A percentile compares a stretch with the other conserved stretches of the same genome.
Evolutionary conservation across 2,888 invertebrate species (phyloP).

Genomic region (Leistus spinibarbis): DNA sequence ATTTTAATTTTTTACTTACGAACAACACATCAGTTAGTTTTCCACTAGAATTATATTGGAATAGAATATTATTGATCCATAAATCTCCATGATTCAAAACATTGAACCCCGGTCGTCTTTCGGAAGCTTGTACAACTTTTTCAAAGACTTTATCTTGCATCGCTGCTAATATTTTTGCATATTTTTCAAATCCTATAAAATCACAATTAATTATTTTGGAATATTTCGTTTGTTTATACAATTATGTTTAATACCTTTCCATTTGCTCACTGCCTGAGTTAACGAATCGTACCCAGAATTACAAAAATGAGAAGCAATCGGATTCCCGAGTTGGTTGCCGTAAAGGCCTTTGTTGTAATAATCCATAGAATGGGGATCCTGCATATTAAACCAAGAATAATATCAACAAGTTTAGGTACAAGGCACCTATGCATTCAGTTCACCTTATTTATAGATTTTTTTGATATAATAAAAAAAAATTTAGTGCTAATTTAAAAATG

Average conservation of each 20-base stretch:
- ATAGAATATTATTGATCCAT: constrained; percentile 62
- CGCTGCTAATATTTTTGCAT: constrained; percentile 55
- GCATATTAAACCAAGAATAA: background rate
- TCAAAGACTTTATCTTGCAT: constrained; percentile 47
- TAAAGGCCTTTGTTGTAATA: constrained; percentile 47
- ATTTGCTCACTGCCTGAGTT: constrained; percentile 55
- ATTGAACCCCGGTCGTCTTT: constrained; percentile 51
- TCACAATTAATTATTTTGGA: background rate
- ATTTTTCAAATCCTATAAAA: constrained; percentile 51
- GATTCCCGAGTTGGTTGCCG: constrained; percentile 45
- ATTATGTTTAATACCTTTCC: constrained; percentile 50
- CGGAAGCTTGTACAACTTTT: constrained; percentile 45
- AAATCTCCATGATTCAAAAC: constrained; percentile 63
- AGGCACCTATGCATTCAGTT: too few species aligned
- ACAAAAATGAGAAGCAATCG: constrained; percentile 44
- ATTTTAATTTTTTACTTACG: constrained; percentile 50
- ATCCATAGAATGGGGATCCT: constrained; percentile 47
- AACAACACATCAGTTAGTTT: constrained; percentile 54
- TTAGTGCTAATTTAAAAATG: background rate
- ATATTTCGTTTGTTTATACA: background rate
- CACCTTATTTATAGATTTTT: constrained; percentile 36
- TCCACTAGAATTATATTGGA: constrained; percentile 55
- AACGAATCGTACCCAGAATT: constrained; percentile 47
- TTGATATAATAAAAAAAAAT: background rate
- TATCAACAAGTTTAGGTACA: too few species aligned